Conservation (phyloP, 53 echinoderm and acorn worm genomes). For the Henricia sp. region DNA sequence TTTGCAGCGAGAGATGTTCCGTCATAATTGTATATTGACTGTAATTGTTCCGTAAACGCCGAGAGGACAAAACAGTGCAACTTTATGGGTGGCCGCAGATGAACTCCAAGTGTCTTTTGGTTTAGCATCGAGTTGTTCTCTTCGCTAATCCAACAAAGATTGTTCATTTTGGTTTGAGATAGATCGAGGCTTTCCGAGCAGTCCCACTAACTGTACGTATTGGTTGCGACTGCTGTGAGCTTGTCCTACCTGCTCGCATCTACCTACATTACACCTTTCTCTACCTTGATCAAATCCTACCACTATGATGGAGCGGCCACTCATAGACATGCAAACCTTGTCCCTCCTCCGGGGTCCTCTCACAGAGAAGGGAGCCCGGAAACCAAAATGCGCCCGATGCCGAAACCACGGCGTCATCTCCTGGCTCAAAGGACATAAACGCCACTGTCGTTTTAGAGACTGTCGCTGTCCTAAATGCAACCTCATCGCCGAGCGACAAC, state of each 20-base stretch:
- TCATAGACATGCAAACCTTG: conserved; percentile 90
- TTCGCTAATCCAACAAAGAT: conserved; percentile 37
- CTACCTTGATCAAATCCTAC: too few relatives aligned
- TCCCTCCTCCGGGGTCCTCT: conserved; percentile 92
- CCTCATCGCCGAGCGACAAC: conserved; percentile 97
- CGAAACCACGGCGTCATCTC: conserved; percentile 98
- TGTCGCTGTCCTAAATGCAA: conserved; percentile 99
- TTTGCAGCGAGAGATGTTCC: conserved; percentile 27
- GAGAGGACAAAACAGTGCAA: conserved; percentile 43
- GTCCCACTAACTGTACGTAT: background rate
- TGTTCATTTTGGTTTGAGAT: background rate
- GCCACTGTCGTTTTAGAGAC: conserved; percentile 98
- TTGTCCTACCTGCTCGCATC: background rate
- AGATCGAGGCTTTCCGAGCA: background rate
- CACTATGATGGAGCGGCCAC: conserved; percentile 71
- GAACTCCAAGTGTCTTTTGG: conserved; percentile 44
- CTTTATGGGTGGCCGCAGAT: conserved; percentile 63
- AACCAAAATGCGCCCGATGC: conserved; percentile 98
- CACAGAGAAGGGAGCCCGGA: conserved; percentile 97
- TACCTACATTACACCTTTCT: background rate
- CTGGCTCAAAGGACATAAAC: conserved; percentile 98
- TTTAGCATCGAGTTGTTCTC: conserved; percentile 24
- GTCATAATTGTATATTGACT: conserved; percentile 63
- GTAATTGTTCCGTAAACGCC: conserved; percentile 56
- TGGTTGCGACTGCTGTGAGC: background rate